A percentile compares a stretch with the other conserved stretches of the same genome.
Conservation (phyloP, 1,140 invertebrate species). For the Dysdera silvatica region DNA sequence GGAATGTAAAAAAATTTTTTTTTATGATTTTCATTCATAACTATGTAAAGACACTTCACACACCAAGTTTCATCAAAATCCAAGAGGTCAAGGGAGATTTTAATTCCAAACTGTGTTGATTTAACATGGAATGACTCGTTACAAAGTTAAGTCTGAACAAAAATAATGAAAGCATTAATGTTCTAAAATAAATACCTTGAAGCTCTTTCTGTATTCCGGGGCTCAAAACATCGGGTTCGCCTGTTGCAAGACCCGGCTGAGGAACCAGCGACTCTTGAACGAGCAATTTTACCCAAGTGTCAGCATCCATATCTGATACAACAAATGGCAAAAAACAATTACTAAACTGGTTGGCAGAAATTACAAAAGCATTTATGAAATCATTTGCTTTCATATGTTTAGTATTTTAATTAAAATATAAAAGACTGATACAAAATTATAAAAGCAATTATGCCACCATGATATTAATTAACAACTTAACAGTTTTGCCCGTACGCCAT, state of each 20-base stretch:
- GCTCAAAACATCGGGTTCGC: conserved; percentile 37
- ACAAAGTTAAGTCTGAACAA: background rate
- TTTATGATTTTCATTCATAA: too few relatives aligned
- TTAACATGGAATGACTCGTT: too few relatives aligned
- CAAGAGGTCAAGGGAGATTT: too few relatives aligned
- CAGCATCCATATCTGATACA: conserved; percentile 36
- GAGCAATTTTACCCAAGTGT: conserved; percentile 37
- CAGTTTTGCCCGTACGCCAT: too few relatives aligned
- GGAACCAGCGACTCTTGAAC: conserved; percentile 35
- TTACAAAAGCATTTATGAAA: background rate
- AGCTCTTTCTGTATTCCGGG: conserved; percentile 38
- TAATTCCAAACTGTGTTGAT: too few relatives aligned
- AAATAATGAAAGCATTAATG: background rate
- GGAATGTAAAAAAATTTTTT: too few relatives aligned
- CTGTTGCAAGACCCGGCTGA: conserved; percentile 31
- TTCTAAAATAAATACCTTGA: conserved; percentile 28
- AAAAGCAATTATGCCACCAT: too few relatives aligned
- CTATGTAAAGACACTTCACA: too few relatives aligned
- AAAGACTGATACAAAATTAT: too few relatives aligned
- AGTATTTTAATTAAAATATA: too few relatives aligned
- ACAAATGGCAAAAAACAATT: background rate
- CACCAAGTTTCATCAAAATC: too few relatives aligned
- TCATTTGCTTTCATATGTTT: background rate
- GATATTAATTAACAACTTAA: too few relatives aligned
- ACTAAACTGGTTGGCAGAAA: background rate